Percentiles rank a stretch among this genome's conserved stretches.
phyloP scores from a whole-genome alignment of 2,797 vertebrate species.

The Cichlasoma orientale region DNA sequence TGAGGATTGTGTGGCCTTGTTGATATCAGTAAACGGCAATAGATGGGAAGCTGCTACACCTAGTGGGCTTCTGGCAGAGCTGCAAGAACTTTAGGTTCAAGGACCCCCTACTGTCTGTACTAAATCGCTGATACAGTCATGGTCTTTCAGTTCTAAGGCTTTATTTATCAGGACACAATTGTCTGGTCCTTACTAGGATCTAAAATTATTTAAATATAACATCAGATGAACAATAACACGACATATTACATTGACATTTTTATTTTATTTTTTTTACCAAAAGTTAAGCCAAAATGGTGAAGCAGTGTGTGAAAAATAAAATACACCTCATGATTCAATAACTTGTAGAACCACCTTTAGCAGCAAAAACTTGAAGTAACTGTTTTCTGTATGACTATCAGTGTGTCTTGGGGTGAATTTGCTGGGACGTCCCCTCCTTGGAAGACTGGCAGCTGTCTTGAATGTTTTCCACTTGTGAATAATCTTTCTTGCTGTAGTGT shows the following conservation, averaged over 20 bases:
- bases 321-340: background rate
- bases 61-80: constrained; percentile 61
- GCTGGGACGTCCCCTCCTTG: too few relatives aligned
- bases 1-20: background rate
- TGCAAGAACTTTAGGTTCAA: constrained; percentile 11
- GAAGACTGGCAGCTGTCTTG: too few relatives aligned
- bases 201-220: background rate
- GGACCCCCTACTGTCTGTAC: background rate
- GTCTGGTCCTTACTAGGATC: background rate
- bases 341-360: background rate
- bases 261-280: background rate
- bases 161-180: background rate
- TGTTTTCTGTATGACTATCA: background rate
- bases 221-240: background rate
- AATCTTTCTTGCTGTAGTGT: too few relatives aligned
- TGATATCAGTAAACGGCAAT: constrained; percentile 18
- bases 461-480: too few relatives aligned
- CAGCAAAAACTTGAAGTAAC: background rate
- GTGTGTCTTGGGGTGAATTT: too few relatives aligned
- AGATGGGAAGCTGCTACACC: constrained; percentile 69
- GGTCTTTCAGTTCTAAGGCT: background rate
- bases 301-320: background rate
- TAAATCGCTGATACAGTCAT: background rate
- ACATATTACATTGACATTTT: background rate
- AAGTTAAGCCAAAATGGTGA: background rate